Evolutionary conservation across 2,113 vertebrate species (phyloP), one percentile per base, ranked within the genome.

Genomic region (Orientallactaga bullata): DNA sequence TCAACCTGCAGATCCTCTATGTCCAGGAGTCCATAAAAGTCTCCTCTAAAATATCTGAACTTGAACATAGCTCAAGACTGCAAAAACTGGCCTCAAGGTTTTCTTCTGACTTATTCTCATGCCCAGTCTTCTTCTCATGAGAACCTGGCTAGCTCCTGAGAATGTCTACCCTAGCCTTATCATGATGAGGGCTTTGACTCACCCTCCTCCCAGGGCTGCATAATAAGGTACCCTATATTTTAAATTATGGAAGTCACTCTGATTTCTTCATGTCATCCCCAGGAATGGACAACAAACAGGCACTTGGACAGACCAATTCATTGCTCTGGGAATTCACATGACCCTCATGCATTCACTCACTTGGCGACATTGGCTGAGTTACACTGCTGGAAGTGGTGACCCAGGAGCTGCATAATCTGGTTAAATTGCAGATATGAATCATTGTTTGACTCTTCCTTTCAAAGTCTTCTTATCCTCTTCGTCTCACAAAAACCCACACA

Each of bases 361-460:
- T 80, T 55, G 60, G 71, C 37, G 77, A 60, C 24, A 21, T 72
- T 37, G 78, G 66, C 90, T 82, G 82, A 55, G 61, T n/a, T 55
- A 35, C 63, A 47, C 51, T 85, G 65, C 35, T 30, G 73, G 79
- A 93, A 89, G 77, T 66, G 26, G 6, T 72, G 73, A 55, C 42
- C 82, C 20, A 72, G 78, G 73, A 63, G 24, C 63, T 69, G 26
- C 73, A 17, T 68, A 30, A 87, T 89, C 65, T 65, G 77, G 83
- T 87, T 76, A 83, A 63, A 68, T 28, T 32, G 78, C 51, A 95
- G 86, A 95, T 87, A 91, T 5, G 39, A 94, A 91, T 94, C 95
- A 85, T 55, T 24, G 71, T 91, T 91, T 85, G 94, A 80, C 47
- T 90, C 86, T 90, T 88, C 68, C 73, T 88, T 88, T 92, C 84